Evolutionary conservation across 1,140 invertebrate genomes (phyloP).

Genomic region (Temnothorax longispinosus): DNA sequence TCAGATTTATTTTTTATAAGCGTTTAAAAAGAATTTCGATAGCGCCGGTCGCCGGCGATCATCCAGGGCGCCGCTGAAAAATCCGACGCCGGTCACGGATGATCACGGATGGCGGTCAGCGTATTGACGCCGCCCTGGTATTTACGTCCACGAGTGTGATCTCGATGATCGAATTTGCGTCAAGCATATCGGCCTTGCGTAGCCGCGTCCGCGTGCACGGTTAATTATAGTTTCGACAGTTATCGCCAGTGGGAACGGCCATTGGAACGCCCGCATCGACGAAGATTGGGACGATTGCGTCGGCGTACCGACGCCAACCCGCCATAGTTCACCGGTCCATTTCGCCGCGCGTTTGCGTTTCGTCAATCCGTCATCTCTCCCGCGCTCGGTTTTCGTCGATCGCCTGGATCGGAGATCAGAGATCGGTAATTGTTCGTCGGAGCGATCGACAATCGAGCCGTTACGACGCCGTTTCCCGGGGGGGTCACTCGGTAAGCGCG

Average conservation of each 20-base stretch:
- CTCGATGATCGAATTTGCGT: constrained; percentile 10
- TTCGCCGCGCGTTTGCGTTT: background rate
- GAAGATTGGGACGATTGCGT: background rate
- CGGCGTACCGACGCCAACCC: background rate
- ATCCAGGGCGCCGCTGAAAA: background rate
- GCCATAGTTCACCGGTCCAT: background rate
- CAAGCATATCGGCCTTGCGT: background rate
- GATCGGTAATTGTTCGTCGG: background rate
- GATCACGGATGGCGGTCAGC: background rate
- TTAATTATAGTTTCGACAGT: constrained; percentile 36
- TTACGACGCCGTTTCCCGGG: background rate
- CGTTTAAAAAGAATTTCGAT: background rate
- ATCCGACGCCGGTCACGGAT: background rate
- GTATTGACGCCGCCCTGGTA: background rate
- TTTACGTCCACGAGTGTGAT: background rate
- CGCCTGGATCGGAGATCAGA: background rate
- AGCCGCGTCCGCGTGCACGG: background rate
- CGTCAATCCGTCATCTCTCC: background rate
- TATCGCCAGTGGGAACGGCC: background rate
- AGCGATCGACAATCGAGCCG: background rate
- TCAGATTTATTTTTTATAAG: background rate
- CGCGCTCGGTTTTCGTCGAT: background rate
- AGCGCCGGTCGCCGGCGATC: no score
- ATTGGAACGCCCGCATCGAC: constrained; percentile 9
- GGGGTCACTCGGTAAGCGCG: background rate